A percentile compares a stretch with the other conserved stretches of the same genome.
Conservation (phyloP, 2,113 vertebrate species). For the Sylvietta virens region DNA sequence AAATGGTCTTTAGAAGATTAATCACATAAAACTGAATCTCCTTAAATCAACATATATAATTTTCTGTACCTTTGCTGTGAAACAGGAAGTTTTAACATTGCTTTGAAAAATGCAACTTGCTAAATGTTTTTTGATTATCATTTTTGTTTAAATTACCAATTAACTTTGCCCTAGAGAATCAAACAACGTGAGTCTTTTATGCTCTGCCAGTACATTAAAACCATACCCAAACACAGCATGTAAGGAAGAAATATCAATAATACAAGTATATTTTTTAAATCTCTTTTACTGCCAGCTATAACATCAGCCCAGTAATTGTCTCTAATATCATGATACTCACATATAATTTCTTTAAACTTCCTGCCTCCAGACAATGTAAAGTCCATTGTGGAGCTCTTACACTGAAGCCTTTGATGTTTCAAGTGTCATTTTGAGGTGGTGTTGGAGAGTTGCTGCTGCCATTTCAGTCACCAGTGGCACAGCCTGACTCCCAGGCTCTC, state of each 20-base stretch:
- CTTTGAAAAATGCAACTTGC: slow-evolving; percentile 29
- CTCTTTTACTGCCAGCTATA: slow-evolving; percentile 13
- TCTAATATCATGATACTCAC: not conserved
- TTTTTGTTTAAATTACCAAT: slow-evolving; percentile 40
- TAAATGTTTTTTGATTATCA: not conserved
- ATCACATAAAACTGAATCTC: slow-evolving; percentile 29
- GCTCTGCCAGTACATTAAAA: not conserved
- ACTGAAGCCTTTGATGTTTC: not conserved
- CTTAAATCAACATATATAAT: slow-evolving; percentile 49
- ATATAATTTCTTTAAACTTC: not conserved
- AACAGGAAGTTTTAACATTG: slow-evolving; percentile 1
- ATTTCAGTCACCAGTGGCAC: not conserved
- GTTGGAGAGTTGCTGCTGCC: not conserved
- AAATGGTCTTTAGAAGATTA: slow-evolving; percentile 66
- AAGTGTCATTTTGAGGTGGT: not conserved
- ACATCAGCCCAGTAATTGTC: not conserved
- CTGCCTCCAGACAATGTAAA: not conserved
- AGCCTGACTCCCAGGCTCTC: not conserved
- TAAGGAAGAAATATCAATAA: not conserved
- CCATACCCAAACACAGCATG: not conserved
- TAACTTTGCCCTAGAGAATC: slow-evolving; percentile 22
- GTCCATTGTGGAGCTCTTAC: not conserved
- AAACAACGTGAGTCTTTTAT: not conserved
- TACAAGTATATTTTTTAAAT: not conserved
- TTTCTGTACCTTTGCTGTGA: not conserved